Conservation (phyloP, 2,113 vertebrate genomes). For the Myxocyprinus asiaticus region DNA sequence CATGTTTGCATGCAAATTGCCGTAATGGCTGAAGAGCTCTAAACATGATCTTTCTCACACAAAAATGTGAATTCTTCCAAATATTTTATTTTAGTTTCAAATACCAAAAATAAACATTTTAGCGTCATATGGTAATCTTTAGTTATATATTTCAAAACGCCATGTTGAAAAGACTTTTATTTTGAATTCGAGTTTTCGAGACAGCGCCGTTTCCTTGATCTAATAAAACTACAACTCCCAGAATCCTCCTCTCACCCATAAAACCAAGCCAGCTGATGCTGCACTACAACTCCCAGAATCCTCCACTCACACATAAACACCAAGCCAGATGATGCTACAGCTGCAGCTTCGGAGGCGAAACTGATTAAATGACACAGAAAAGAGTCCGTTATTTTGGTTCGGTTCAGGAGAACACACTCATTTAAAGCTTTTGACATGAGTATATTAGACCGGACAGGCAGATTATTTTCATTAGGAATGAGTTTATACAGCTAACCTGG, state of each 20-base stretch:
- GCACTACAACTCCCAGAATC: slow-evolving; percentile 5
- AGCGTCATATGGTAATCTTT: too few species aligned
- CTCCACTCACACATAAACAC: slow-evolving; percentile 12
- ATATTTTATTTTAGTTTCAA: too few species aligned
- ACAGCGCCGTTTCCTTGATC: rapidly evolving
- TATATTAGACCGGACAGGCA: too few species aligned
- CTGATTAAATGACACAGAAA: neutral
- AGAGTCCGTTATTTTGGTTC: neutral
- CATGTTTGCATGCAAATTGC: too few species aligned
- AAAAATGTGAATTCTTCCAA: too few species aligned
- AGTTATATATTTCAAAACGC: neutral
- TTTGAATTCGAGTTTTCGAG: neutral
- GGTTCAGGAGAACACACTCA: neutral
- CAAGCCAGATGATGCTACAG: neutral
- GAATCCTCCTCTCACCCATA: neutral
- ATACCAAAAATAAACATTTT: too few species aligned
- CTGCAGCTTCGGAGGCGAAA: neutral
- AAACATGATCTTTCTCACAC: too few species aligned
- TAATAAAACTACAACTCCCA: slow-evolving; percentile 8
- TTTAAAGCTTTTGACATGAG: slow-evolving; percentile 4
- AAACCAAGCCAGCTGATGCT: neutral
- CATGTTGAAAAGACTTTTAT: neutral
- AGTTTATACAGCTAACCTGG: neutral
- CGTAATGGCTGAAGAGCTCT: too few species aligned
- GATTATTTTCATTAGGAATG: neutral